Percentiles rank a stretch among this genome's conserved stretches.
Conservation (phyloP, 2,888 invertebrate genomes). For the Tetanocera ferruginea region DNA sequence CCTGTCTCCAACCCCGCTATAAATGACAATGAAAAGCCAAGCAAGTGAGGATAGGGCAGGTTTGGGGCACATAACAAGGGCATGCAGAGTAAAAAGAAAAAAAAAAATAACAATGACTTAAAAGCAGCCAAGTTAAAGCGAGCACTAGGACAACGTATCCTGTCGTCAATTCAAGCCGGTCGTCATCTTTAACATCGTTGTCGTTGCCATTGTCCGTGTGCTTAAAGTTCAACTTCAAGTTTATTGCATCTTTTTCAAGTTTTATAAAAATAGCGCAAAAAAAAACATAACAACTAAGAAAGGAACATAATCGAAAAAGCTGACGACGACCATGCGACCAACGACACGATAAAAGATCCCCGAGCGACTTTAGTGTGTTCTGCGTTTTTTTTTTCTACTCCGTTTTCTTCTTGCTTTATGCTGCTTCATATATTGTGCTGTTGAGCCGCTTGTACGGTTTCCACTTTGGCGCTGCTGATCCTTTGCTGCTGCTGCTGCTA, state of each 20-base stretch:
- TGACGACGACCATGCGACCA: background rate
- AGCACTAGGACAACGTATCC: background rate
- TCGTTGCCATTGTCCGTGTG: background rate
- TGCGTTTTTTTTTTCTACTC: too few species aligned
- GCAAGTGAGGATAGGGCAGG: background rate
- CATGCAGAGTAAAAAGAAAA: background rate
- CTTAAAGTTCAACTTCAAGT: conserved; percentile 19
- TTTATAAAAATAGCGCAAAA: background rate
- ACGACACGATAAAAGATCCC: background rate
- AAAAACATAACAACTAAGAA: background rate
- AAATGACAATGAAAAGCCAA: conserved; percentile 20
- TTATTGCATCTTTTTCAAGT: conserved; percentile 18
- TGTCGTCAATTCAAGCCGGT: background rate
- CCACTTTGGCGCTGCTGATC: background rate
- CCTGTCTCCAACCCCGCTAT: background rate
- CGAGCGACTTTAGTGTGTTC: too few species aligned
- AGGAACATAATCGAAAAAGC: background rate
- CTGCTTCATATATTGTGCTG: background rate
- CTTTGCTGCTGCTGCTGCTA: background rate
- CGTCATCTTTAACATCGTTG: background rate
- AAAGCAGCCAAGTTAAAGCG: too few species aligned
- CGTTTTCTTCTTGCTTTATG: background rate
- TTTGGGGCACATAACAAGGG: background rate
- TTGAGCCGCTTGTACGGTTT: background rate
- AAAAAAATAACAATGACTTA: too few species aligned